Percentiles rank a stretch among this genome's conserved stretches.
These are phyloP conservation scores for Plebejus melissa DNA, from an alignment of 2,888 invertebrate species.

Conservation along the genomic window DNA sequence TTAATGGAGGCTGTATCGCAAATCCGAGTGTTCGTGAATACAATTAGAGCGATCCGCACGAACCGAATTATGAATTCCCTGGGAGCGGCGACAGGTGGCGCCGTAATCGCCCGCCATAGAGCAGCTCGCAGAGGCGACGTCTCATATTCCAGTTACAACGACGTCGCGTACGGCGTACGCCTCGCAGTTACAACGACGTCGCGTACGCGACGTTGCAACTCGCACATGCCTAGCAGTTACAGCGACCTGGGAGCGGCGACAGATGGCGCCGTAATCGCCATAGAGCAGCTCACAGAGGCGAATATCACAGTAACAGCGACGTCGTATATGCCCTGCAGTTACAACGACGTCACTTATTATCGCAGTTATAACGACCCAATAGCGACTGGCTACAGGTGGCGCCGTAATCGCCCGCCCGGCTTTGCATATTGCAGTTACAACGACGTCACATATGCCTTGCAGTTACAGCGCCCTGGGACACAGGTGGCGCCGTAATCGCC, in stretches of 20 bases:
- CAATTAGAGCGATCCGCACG: constrained; percentile 66
- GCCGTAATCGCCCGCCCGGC: no score
- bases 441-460: no score
- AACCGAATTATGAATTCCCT: constrained; percentile 74
- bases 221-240: no score
- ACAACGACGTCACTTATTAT: no score
- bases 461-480: no score
- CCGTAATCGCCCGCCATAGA: constrained; percentile 60
- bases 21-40: constrained; percentile 69
- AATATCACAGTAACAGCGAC: constrained; percentile 47
- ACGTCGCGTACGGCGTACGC: no score
- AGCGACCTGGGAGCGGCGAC: constrained; percentile 62
- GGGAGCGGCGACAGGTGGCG: constrained; percentile 73
- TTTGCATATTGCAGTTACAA: constrained; percentile 47
- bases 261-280: constrained; percentile 70
- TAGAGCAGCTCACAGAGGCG: constrained; percentile 40
- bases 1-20: constrained; percentile 39
- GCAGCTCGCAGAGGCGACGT: constrained; percentile 32
- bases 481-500: no score
- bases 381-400: no score
- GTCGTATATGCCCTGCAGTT: no score
- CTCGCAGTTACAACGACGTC: no score
- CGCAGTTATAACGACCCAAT: no score
- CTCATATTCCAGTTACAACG: constrained; percentile 47
- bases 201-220: no score